Conservation (phyloP, 2,888 invertebrate genomes). For the Hipparchia semele region DNA sequence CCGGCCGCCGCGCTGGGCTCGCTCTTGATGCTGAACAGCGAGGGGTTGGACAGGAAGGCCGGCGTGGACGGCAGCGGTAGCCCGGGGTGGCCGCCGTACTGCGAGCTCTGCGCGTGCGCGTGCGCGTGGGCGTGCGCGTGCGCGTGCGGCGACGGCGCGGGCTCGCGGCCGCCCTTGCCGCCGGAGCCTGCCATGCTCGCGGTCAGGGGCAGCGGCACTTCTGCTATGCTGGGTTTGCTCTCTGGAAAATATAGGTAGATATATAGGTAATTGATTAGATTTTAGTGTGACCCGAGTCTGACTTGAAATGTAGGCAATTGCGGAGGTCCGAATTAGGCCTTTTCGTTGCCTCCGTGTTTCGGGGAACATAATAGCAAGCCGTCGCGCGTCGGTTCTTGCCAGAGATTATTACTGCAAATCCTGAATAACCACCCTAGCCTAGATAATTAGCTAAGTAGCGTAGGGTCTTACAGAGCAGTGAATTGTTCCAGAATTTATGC, state of each 20-base stretch:
- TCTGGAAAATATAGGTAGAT: conserved; percentile 50
- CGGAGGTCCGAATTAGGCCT: too few relatives aligned
- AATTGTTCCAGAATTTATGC: too few relatives aligned
- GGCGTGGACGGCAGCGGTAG: conserved; percentile 51
- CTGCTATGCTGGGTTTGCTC: conserved; percentile 72
- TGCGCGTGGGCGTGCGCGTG: conserved; percentile 56
- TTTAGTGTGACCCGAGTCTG: background rate
- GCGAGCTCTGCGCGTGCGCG: conserved; percentile 74
- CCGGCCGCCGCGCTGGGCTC: conserved; percentile 63
- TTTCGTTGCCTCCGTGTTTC: too few relatives aligned
- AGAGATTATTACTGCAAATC: too few relatives aligned
- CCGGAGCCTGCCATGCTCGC: conserved; percentile 55
- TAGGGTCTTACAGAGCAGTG: too few relatives aligned
- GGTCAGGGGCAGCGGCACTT: conserved; percentile 70
- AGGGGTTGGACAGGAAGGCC: conserved; percentile 63
- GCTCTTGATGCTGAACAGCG: conserved; percentile 77
- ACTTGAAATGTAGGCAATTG: background rate
- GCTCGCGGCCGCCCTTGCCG: conserved; percentile 61
- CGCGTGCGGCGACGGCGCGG: conserved; percentile 72
- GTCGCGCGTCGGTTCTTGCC: too few relatives aligned
- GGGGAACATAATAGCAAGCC: too few relatives aligned
- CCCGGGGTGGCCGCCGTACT: conserved; percentile 57
- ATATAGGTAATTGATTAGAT: background rate
- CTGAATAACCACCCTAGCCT: too few relatives aligned
- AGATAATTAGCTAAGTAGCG: too few relatives aligned